phyloP scores from a whole-genome alignment of 2,888 invertebrate species.

The Caenorhabditis sinica region DNA sequence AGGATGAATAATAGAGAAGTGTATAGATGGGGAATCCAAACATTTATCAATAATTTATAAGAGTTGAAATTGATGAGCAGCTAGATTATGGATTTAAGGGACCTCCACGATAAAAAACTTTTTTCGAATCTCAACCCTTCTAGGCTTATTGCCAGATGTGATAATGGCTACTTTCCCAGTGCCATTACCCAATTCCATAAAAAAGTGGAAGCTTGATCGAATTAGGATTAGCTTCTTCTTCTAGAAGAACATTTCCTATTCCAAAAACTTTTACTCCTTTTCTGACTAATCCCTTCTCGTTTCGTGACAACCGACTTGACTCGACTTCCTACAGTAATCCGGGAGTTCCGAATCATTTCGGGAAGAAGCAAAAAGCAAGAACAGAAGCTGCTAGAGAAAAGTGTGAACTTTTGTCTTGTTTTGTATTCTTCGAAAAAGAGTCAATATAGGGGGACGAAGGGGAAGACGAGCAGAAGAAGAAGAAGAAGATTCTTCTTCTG shows the following conservation, averaged over 20 bases:
- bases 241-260: not conserved
- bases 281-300: not conserved
- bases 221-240: not conserved
- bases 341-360: too few relatives aligned
- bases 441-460: conserved; percentile 17
- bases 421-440: conserved; percentile 34
- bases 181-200: not conserved
- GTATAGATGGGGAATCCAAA: conserved; percentile 8
- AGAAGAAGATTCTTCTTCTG: conserved; percentile 24
- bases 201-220: conserved; percentile 1
- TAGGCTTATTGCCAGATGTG: not conserved
- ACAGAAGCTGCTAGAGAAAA: not conserved
- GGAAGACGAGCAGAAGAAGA: conserved; percentile 8
- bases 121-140: too few relatives aligned
- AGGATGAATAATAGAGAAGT: conserved; percentile 19
- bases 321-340: conserved; percentile 1
- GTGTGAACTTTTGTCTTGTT: conserved; percentile 62
- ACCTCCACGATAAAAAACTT: not conserved
- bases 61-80: not conserved
- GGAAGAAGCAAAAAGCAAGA: not conserved
- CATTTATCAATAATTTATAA: conserved; percentile 16
- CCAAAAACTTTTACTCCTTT: not conserved
- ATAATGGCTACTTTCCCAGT: not conserved
- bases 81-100: too few relatives aligned
- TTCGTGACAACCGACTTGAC: conserved; percentile 31